Percentiles rank a stretch among this genome's conserved stretches.
Conservation (phyloP, 2,888 invertebrate species). For the Brachyptera risi region DNA sequence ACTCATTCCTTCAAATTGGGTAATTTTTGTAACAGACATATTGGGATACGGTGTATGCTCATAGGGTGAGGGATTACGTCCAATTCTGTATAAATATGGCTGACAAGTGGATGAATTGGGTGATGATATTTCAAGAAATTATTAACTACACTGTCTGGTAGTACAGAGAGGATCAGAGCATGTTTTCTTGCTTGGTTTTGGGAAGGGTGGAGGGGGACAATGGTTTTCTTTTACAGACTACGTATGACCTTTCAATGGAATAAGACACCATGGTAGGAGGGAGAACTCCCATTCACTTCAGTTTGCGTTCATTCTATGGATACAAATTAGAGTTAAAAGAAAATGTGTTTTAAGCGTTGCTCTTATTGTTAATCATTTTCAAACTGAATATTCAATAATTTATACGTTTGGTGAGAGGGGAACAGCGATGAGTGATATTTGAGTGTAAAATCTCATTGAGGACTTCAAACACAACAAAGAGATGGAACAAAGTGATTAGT, state of each 20-base stretch:
- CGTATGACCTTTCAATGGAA: neutral
- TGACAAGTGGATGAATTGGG: slow-evolving; percentile 19
- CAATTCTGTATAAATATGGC: slow-evolving; percentile 10
- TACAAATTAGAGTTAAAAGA: neutral
- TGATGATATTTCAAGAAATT: slow-evolving; percentile 17
- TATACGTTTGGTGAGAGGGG: too few relatives aligned
- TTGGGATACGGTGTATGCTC: neutral
- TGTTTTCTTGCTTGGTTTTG: slow-evolving; percentile 9
- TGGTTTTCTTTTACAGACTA: neutral
- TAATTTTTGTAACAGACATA: neutral
- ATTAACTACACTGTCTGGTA: too few relatives aligned
- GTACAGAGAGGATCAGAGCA: neutral
- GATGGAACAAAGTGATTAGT: too few relatives aligned
- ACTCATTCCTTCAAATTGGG: slow-evolving; percentile 25
- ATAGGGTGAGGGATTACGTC: neutral
- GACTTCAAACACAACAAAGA: too few relatives aligned
- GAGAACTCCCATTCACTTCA: neutral
- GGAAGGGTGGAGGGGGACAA: neutral
- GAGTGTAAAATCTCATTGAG: too few relatives aligned
- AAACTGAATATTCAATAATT: too few relatives aligned
- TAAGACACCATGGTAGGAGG: neutral
- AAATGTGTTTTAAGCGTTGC: neutral
- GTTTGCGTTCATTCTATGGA: neutral
- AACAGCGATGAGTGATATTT: too few relatives aligned
- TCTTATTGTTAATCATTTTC: neutral